Percentiles rank a stretch among this genome's conserved stretches.
These are phyloP conservation scores for Elephantulus edwardii DNA, from an alignment of 2,113 vertebrate genomes.

Conservation along the genomic window DNA sequence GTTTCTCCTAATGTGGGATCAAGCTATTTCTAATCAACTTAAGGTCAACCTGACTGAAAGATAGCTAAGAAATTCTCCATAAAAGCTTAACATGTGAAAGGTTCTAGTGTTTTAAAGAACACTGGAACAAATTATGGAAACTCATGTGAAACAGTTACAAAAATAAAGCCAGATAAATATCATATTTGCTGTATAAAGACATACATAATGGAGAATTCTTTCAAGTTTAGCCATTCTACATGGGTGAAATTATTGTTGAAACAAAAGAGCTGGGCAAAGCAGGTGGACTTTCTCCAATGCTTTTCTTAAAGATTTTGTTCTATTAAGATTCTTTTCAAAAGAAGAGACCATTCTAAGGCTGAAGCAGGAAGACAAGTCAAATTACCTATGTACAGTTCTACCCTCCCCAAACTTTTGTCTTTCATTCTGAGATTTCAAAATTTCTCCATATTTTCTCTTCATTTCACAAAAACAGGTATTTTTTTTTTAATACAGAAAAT, in stretches of 20 bases:
- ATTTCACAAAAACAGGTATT: not conserved
- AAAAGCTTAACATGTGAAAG: not conserved
- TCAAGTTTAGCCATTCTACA: not conserved
- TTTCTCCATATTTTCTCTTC: conserved; percentile 17
- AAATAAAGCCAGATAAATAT: not conserved
- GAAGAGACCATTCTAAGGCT: not conserved
- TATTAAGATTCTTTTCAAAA: conserved; percentile 19
- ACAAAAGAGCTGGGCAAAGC: not conserved
- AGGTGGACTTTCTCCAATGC: not conserved
- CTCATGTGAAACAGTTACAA: not conserved
- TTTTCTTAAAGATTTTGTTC: not conserved
- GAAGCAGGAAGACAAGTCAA: not conserved
- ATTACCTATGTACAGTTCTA: not conserved
- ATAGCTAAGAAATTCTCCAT: not conserved
- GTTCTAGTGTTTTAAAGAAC: conserved; percentile 20
- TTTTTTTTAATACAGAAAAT: not conserved
- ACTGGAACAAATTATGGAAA: not conserved
- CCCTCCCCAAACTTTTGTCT: not conserved
- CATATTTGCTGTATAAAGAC: not conserved
- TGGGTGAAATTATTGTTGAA: not conserved
- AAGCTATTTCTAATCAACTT: not conserved
- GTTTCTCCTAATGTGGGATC: not conserved
- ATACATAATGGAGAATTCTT: not conserved
- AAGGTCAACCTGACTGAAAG: conserved; percentile 4
- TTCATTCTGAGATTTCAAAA: not conserved